These are phyloP conservation scores for Pseudomyrmex cubaensis DNA, from an alignment of 1,140 invertebrate species.

Conservation along the genomic window DNA sequence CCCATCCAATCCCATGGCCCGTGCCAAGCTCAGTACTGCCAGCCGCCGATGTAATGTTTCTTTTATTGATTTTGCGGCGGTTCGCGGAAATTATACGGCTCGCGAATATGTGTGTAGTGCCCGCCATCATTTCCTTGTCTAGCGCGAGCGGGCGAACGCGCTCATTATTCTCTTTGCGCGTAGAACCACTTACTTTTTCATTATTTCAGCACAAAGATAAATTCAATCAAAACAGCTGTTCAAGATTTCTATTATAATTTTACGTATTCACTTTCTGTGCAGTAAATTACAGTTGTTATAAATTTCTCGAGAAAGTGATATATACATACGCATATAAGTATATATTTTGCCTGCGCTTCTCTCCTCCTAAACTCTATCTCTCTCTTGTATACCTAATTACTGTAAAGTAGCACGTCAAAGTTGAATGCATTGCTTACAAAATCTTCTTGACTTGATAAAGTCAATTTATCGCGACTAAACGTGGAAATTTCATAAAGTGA, in stretches of 20 bases:
- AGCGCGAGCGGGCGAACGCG: slow-evolving; percentile 28
- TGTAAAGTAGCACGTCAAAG: too few relatives aligned
- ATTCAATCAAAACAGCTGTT: slow-evolving; percentile 6
- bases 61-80: slow-evolving; percentile 86
- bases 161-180: slow-evolving; percentile 44
- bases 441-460: too few relatives aligned
- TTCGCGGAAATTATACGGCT: slow-evolving; percentile 83
- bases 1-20: slow-evolving; percentile 82
- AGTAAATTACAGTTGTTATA: too few relatives aligned
- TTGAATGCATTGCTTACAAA: too few relatives aligned
- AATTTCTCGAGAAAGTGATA: too few relatives aligned
- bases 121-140: slow-evolving; percentile 61
- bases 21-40: slow-evolving; percentile 78
- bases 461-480: too few relatives aligned
- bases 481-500: too few relatives aligned
- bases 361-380: too few relatives aligned
- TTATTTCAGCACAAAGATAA: slow-evolving; percentile 3
- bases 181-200: slow-evolving; percentile 7
- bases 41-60: slow-evolving; percentile 85
- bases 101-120: slow-evolving; percentile 71
- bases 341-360: too few relatives aligned
- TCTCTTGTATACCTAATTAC: too few relatives aligned
- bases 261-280: neutral
- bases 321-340: too few relatives aligned
- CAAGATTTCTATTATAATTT: slow-evolving; percentile 3